These are phyloP conservation scores for Triplophysa siluroides DNA, from an alignment of 2,113 vertebrate genomes.

Conservation along the genomic window DNA sequence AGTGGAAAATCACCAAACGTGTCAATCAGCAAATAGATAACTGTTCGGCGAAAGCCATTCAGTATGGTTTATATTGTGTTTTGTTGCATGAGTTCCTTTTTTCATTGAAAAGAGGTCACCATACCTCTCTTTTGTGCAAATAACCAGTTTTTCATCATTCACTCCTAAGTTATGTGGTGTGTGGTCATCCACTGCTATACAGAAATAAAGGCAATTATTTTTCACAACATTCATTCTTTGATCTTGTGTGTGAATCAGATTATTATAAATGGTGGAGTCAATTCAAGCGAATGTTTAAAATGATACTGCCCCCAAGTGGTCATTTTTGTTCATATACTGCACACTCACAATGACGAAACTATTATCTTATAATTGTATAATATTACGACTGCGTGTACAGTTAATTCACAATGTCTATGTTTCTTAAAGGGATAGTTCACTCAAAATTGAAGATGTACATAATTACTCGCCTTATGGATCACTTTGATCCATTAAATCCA, in stretches of 20 bases:
- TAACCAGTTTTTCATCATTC: constrained; percentile 55
- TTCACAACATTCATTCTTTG: constrained; percentile 56
- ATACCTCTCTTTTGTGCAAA: constrained; percentile 39
- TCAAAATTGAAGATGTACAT: no score
- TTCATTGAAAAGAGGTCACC: constrained; percentile 36
- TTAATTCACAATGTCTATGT: no score
- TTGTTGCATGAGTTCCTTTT: constrained; percentile 54
- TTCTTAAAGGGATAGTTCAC: no score
- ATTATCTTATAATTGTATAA: no score
- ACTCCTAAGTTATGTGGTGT: constrained; percentile 59
- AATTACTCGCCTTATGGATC: no score
- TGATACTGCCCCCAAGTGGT: constrained; percentile 25
- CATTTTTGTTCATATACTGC: background rate
- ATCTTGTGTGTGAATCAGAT: background rate
- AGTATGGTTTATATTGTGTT: constrained; percentile 40
- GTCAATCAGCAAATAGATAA: constrained; percentile 3
- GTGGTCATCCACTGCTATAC: constrained; percentile 69
- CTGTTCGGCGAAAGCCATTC: background rate
- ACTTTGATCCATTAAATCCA: no score
- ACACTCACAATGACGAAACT: no score
- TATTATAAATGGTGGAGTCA: background rate
- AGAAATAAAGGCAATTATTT: constrained; percentile 78
- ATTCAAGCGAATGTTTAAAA: background rate
- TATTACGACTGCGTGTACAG: no score
- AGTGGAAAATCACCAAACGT: constrained; percentile 26